Evolutionary conservation across 2,113 vertebrate species (phyloP), one percentile per base, ranked within the genome.

Genomic region (Seriola aureovittata): DNA sequence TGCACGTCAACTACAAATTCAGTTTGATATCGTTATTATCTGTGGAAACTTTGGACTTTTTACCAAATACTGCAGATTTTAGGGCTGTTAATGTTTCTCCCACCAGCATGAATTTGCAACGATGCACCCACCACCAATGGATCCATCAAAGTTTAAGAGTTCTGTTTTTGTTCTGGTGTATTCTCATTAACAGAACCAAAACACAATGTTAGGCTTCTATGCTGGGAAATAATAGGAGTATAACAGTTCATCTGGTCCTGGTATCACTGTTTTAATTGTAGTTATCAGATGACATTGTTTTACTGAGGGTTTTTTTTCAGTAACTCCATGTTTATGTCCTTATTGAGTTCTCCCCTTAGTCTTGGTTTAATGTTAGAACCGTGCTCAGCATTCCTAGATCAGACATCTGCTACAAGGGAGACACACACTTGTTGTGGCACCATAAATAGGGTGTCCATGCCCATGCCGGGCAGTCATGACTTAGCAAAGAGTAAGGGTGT

Each of bases 361-460:
- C 12, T 34, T 19, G 6, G 6, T 38, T 78, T 16, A 38, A 74
- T 78, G 17, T 50, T 64, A 58, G 44, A 87, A 70, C 75, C 66
- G 88, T 76, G 48, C 69, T 81, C 72, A 80, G 81, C 82, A 90
- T 92, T 92, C 77, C 71, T 82, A 81, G 57, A 71, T 79, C 29
- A 72, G 85, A 81, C 92, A 94, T 92, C 80, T 93, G 91, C 75
- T 93, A 44, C 19, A 16, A 69, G 34, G 21, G 48, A 23, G 58
- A 80, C 69, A 73, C 64, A 66, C 58, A 13, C 82, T 83, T 78
- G 68, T 65, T 73, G 69, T 71, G 58, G 52, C 69, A 60, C 82
- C 88, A 83, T 77, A 92, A 92, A 94, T 93, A 94, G 84, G 13
- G 59, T 54, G n/a, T 76, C 64, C 69, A 59, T 75, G 38, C 66